Conservation (phyloP, 1,140 invertebrate species). For the Macrostomum lignano region DNA sequence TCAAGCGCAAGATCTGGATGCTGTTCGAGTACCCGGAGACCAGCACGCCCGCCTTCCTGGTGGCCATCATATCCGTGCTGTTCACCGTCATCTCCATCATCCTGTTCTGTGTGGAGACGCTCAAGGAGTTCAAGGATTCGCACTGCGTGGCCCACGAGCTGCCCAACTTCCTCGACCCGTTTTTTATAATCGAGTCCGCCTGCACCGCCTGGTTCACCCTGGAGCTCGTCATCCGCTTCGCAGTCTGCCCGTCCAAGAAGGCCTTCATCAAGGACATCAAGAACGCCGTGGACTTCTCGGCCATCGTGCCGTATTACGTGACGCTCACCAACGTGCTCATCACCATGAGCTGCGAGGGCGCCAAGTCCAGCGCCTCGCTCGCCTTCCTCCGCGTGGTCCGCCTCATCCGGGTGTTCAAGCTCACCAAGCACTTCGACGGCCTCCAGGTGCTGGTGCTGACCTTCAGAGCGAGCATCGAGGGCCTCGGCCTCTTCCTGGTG, state of each 20-base stretch:
- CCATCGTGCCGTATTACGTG: slow-evolving; percentile 94
- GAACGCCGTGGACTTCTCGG: slow-evolving; percentile 94
- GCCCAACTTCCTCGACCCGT: slow-evolving; percentile 16
- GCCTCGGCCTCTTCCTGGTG: slow-evolving; percentile 21
- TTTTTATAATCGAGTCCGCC: slow-evolving; percentile 21
- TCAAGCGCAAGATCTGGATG: slow-evolving; percentile 20
- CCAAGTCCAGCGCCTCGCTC: slow-evolving; percentile 70
- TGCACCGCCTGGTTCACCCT: slow-evolving; percentile 31
- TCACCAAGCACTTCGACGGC: slow-evolving; percentile 48
- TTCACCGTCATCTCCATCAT: slow-evolving; percentile 76
- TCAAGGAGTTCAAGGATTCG: slow-evolving; percentile 77
- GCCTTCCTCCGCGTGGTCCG: slow-evolving; percentile 83
- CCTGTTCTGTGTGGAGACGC: slow-evolving; percentile 84
- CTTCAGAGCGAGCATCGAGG: slow-evolving; percentile 24
- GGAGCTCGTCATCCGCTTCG: slow-evolving; percentile 26
- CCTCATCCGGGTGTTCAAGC: slow-evolving; percentile 39
- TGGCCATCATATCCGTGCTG: slow-evolving; percentile 32
- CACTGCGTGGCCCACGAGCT: slow-evolving; percentile 31
- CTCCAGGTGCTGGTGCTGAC: slow-evolving; percentile 58
- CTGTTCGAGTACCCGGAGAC: slow-evolving; percentile 26
- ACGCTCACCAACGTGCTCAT: slow-evolving; percentile 76
- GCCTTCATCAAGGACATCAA: slow-evolving; percentile 89
- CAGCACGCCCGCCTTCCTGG: slow-evolving; percentile 16
- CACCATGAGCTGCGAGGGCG: slow-evolving; percentile 46
- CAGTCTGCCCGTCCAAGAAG: slow-evolving; percentile 32